Evolutionary conservation across 2,888 invertebrate genomes (phyloP).

Genomic region (Tiliacea citrago): DNA sequence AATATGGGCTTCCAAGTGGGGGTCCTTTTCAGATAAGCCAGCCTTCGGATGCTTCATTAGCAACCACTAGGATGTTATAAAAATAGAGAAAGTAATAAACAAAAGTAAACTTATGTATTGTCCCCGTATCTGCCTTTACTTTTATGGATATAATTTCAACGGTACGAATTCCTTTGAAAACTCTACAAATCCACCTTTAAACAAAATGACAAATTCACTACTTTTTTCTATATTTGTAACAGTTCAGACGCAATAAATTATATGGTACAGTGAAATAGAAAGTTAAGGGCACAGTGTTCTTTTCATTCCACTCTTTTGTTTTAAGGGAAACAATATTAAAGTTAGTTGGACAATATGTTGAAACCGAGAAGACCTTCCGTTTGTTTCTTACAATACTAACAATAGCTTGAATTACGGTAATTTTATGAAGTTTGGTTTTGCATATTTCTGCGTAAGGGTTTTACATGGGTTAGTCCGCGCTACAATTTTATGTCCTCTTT

Average conservation of each 20-base stretch:
- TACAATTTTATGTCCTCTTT: slow-evolving; percentile 15
- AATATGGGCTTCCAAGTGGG: neutral
- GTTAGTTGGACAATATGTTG: slow-evolving; percentile 60
- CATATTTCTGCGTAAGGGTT: slow-evolving; percentile 39
- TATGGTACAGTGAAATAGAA: slow-evolving; percentile 73
- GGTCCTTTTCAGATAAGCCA: neutral
- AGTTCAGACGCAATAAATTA: slow-evolving; percentile 66
- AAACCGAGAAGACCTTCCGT: slow-evolving; percentile 74
- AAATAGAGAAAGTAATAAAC: slow-evolving; percentile 19
- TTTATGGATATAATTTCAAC: slow-evolving; percentile 37
- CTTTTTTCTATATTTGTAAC: slow-evolving; percentile 72
- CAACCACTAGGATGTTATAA: neutral
- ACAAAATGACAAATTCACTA: slow-evolving; percentile 57
- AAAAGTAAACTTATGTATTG: slow-evolving; percentile 15
- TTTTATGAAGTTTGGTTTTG: slow-evolving; percentile 28
- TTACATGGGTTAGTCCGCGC: slow-evolving; percentile 11
- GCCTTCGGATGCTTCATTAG: neutral
- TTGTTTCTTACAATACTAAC: slow-evolving; percentile 50
- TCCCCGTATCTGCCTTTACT: slow-evolving; percentile 21
- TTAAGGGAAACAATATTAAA: slow-evolving; percentile 58
- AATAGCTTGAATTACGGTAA: slow-evolving; percentile 43
- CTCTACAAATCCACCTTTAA: slow-evolving; percentile 44
- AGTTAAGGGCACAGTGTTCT: slow-evolving; percentile 65
- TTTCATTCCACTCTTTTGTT: slow-evolving; percentile 64
- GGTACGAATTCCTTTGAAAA: slow-evolving; percentile 44